Percentiles rank a stretch among this genome's conserved stretches.
These are phyloP conservation scores for Redunca redunca DNA, from an alignment of 2,113 vertebrate genomes.

Conservation along the genomic window DNA sequence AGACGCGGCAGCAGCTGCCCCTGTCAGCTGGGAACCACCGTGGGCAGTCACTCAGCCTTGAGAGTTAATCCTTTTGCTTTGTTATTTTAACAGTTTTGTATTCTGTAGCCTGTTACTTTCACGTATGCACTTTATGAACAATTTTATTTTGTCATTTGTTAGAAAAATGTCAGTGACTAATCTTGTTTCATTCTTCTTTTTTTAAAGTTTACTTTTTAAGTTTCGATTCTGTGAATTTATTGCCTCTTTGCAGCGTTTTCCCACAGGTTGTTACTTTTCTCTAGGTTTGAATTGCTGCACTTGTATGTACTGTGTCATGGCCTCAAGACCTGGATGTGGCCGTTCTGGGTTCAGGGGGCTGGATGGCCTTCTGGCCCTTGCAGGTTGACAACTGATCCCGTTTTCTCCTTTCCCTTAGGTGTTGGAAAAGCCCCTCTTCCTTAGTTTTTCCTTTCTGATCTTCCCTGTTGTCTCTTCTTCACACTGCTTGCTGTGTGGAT, in stretches of 20 bases:
- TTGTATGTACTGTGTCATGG: not conserved
- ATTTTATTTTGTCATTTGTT: constrained; percentile 1
- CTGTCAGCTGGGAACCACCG: constrained; percentile 82
- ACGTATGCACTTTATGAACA: constrained; percentile 9
- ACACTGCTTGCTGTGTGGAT: not conserved
- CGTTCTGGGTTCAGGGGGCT: not conserved
- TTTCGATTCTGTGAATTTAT: not conserved
- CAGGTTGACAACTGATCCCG: not conserved
- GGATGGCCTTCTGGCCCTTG: not conserved
- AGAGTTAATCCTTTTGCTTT: constrained; percentile 75
- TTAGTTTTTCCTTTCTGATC: not conserved
- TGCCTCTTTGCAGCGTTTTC: not conserved
- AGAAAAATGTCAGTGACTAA: not conserved
- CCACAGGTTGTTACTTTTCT: not conserved
- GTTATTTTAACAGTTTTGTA: constrained; percentile 21
- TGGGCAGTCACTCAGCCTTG: constrained; percentile 76
- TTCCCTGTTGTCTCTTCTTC: not conserved
- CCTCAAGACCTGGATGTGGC: not conserved
- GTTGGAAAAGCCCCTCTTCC: not conserved
- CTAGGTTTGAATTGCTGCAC: not conserved
- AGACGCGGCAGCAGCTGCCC: constrained; percentile 82
- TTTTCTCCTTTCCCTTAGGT: not conserved
- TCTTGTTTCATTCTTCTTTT: not conserved
- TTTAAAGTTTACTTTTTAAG: not conserved
- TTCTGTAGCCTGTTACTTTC: not conserved